Base-by-base conservation (phyloP, 2,113 vertebrate genomes). In the Anolis sagrei region DNA sequence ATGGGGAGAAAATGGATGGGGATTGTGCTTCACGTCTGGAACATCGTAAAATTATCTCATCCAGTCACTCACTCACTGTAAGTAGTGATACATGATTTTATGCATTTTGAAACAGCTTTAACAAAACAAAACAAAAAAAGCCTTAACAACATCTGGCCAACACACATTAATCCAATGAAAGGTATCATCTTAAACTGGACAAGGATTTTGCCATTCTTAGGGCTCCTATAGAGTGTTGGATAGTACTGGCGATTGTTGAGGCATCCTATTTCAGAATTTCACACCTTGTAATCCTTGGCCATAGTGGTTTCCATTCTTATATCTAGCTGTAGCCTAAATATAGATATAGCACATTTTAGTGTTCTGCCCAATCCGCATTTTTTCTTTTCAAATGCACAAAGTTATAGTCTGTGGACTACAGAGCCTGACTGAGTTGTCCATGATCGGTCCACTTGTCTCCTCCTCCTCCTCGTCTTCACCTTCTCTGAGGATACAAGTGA, bases 1-100 rank as follows among this genome's bases (percentile, higher is more conserved):
- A 23, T 21, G 39, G 54, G 75, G 29, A 70, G 4, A 8, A 32
- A 82, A 39, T 27, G 48, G 14, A 82, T 88, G 83, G 81, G 88
- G 85, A 83, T 73, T 27, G 14, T 51, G 48, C n/a, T 48, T 49
- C 7, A 27, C 25, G 36, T 7, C 29, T 68, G 48, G n/a, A 51
- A 84, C 1, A 34, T 2, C 29, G n/a, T 62, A 76, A 1, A 19
- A 76, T 68, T 64, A 9, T 25, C 32, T 27, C 6, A 82, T 48
- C 23, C 34, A 19, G 25, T 34, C 68, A 73, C 13, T 11, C 36
- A 83, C 27, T 62, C 44, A 72, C 10, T 49, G 8, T 62, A 48
- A 48, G n/a, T 32, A 27, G 10, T 8, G 18, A 23, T 11, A 48
- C n/a, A 49, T 77, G 66, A 27, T 13, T 18, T 51, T 32, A n/a